Percentiles rank a stretch among this genome's conserved stretches.
Conservation (phyloP, 2,113 vertebrate genomes). For the Ptilonorhynchus violaceus region DNA sequence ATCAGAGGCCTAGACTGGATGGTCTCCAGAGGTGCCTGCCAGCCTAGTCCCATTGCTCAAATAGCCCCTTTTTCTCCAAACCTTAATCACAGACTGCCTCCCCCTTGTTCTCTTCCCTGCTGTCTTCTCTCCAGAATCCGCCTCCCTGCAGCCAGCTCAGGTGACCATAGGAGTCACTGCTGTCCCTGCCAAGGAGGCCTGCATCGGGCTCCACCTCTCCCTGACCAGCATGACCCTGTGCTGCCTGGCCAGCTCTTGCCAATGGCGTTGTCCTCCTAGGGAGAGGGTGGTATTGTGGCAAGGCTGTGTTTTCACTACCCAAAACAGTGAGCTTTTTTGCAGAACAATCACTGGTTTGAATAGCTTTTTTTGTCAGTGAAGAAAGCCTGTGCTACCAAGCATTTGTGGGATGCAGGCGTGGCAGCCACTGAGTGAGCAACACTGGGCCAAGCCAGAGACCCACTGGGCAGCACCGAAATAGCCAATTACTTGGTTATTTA, state of each 20-base stretch:
- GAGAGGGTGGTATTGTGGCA: neutral
- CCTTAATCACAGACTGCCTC: neutral
- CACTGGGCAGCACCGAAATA: neutral
- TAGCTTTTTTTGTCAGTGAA: neutral
- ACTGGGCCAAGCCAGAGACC: neutral
- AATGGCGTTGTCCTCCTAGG: neutral
- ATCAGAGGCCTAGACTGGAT: neutral
- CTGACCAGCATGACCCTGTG: rapidly evolving
- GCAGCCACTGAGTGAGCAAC: neutral
- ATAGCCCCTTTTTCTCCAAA: neutral
- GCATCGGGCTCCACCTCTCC: rapidly evolving
- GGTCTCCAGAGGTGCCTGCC: neutral
- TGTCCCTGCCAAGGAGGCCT: rapidly evolving
- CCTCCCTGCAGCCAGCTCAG: neutral
- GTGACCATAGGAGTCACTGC: rapidly evolving
- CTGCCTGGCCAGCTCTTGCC: neutral
- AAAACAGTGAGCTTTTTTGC: neutral
- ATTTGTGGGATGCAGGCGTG: rapidly evolving
- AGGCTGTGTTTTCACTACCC: neutral
- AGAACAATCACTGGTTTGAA: neutral
- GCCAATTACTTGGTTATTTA: neutral
- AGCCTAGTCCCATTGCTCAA: neutral
- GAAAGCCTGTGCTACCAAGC: neutral
- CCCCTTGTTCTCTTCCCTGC: rapidly evolving
- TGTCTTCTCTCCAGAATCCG: neutral